Percentiles rank a stretch among this genome's conserved stretches.
phyloP scores from a whole-genome alignment of 2,888 invertebrate genomes.

The Julus scandinavius region DNA sequence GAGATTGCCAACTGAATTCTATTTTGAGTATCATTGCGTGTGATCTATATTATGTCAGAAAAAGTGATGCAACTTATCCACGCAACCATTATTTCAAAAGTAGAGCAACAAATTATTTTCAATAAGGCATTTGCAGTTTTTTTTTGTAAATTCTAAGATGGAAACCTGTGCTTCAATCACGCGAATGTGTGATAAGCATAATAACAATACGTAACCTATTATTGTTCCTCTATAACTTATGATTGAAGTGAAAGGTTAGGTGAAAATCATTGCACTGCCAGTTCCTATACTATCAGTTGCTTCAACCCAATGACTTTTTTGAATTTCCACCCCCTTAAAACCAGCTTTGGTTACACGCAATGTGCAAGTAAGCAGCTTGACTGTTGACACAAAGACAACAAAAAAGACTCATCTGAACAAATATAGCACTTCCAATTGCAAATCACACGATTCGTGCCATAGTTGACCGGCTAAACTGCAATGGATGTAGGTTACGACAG shows the following conservation, averaged over 20 bases:
- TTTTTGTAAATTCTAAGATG: background rate
- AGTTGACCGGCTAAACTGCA: constrained; percentile 4
- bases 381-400: constrained; percentile 40
- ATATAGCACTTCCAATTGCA: background rate
- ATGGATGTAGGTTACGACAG: background rate
- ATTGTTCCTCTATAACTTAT: background rate
- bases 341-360: background rate
- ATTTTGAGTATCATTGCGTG: background rate
- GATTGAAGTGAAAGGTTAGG: constrained; percentile 44
- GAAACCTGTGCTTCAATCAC: constrained; percentile 26
- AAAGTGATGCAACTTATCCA: background rate
- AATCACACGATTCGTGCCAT: background rate
- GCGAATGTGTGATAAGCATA: background rate
- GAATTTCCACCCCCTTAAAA: background rate
- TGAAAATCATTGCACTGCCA: constrained; percentile 8
- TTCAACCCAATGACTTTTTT: constrained; percentile 26
- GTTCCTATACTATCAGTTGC: background rate
- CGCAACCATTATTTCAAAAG: background rate
- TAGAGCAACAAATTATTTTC: constrained; percentile 29
- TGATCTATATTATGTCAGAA: background rate
- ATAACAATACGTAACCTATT: background rate
- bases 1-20: background rate
- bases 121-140: background rate
- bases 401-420: constrained; percentile 46
- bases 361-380: constrained; percentile 6